These are phyloP conservation scores for Cheilosia soror DNA, from an alignment of 2,888 invertebrate species.

Conservation along the genomic window DNA sequence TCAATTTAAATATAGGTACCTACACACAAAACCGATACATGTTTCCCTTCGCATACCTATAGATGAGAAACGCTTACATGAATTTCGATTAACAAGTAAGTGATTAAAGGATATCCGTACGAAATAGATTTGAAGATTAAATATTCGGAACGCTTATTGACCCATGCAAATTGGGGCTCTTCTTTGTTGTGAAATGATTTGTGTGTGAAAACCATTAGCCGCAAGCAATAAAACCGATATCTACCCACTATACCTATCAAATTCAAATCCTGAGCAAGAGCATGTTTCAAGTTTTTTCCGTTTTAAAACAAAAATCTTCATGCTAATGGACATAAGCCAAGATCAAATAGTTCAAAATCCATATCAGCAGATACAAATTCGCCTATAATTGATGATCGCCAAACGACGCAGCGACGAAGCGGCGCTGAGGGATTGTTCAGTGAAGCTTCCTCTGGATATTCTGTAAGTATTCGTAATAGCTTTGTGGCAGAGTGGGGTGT, in stretches of 20 bases:
- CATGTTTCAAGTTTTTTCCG: conserved; percentile 6
- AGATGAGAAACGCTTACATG: conserved; percentile 42
- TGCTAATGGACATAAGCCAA: conserved; percentile 52
- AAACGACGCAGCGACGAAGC: conserved; percentile 78
- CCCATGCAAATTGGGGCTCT: conserved; percentile 25
- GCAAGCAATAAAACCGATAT: conserved; percentile 48
- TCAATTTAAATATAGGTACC: conserved; percentile 2
- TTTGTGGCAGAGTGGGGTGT: background rate
- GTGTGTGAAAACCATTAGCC: conserved; percentile 39
- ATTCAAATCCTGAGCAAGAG: conserved; percentile 11
- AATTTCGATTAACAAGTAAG: conserved; percentile 63
- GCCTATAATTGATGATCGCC: conserved; percentile 76
- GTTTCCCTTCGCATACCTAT: conserved; percentile 22
- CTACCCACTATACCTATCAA: conserved; percentile 37
- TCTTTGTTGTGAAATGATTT: conserved; percentile 45
- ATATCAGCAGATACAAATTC: conserved; percentile 35
- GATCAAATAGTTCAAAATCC: conserved; percentile 28
- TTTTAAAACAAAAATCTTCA: conserved; percentile 28
- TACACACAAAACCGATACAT: conserved; percentile 35
- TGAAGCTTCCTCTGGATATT: conserved; percentile 84
- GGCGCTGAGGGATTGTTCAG: conserved; percentile 83
- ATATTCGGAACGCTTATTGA: conserved; percentile 30
- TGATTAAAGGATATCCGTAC: conserved; percentile 63
- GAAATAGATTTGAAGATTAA: conserved; percentile 50
- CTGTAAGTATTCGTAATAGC: conserved; percentile 81